Evolutionary conservation across 2,113 vertebrate genomes (phyloP).

Genomic region (Catharus minimus): DNA sequence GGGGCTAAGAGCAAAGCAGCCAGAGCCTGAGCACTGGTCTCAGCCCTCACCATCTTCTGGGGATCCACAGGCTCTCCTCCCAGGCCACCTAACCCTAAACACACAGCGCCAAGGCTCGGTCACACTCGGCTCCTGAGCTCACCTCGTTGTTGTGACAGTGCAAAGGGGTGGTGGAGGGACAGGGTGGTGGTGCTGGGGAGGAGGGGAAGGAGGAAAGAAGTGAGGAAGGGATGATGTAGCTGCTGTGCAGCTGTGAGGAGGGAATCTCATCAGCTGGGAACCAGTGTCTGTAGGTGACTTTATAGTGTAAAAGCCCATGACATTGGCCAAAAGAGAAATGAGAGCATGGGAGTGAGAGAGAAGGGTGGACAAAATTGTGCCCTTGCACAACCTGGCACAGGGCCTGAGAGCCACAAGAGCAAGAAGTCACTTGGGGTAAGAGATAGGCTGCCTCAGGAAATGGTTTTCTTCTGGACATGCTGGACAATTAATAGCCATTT

Average conservation of each 20-base stretch:
- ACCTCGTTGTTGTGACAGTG: accelerated
- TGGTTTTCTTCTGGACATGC: not conserved
- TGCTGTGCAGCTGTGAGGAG: not conserved
- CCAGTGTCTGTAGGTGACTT: not conserved
- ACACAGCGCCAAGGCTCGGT: accelerated
- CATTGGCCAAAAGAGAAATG: not conserved
- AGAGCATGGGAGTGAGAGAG: not conserved
- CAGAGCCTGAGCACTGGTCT: not conserved
- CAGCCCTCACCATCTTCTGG: not conserved
- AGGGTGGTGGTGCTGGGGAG: not conserved
- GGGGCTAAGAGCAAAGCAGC: not conserved
- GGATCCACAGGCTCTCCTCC: not conserved
- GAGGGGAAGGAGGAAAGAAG: not conserved
- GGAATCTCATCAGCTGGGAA: not conserved
- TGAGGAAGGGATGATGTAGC: not conserved
- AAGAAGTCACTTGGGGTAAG: not conserved
- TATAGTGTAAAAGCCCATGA: not conserved
- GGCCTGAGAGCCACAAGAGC: not conserved
- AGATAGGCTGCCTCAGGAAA: not conserved
- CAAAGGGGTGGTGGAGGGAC: not conserved
- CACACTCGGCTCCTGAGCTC: not conserved
- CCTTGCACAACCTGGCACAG: not conserved
- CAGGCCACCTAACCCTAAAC: not conserved
- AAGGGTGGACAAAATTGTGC: not conserved
- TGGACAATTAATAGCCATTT: not conserved